phyloP scores from a whole-genome alignment of 2,797 vertebrate species.

The Ibycter americanus region DNA sequence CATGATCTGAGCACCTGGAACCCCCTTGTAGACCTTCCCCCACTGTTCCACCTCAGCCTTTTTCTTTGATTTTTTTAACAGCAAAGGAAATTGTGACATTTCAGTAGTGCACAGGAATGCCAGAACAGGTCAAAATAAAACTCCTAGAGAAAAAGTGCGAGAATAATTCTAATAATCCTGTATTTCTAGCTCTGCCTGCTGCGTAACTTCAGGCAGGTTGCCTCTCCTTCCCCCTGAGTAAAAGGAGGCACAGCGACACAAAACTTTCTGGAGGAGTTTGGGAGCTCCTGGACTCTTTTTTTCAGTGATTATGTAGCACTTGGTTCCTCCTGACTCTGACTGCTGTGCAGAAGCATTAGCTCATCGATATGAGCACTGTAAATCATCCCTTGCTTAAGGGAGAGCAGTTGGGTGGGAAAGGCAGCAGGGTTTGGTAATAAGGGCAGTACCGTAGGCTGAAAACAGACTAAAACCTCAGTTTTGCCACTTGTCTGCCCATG shows the following conservation, averaged over 20 bases:
- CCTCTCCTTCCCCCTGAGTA: neutral
- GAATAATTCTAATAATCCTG: neutral
- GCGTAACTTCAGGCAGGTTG: neutral
- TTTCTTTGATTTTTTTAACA: neutral
- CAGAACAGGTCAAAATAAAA: neutral
- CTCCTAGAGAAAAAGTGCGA: rapidly evolving
- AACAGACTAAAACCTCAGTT: neutral
- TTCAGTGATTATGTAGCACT: neutral
- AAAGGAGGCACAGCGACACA: neutral
- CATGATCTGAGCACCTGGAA: neutral
- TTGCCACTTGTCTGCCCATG: neutral
- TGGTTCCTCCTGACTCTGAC: neutral
- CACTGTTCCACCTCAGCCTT: neutral
- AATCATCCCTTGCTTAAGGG: neutral
- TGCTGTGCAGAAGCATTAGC: neutral
- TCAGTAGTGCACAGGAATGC: neutral
- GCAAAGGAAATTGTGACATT: neutral
- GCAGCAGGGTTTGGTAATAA: neutral
- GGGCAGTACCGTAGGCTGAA: neutral
- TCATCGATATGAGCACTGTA: rapidly evolving
- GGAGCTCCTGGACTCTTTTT: neutral
- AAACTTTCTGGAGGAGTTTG: neutral
- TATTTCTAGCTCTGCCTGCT: neutral
- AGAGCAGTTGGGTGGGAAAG: neutral
- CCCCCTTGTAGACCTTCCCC: neutral